Conservation (phyloP, 2,888 invertebrate species). For the Acronicta psi region DNA sequence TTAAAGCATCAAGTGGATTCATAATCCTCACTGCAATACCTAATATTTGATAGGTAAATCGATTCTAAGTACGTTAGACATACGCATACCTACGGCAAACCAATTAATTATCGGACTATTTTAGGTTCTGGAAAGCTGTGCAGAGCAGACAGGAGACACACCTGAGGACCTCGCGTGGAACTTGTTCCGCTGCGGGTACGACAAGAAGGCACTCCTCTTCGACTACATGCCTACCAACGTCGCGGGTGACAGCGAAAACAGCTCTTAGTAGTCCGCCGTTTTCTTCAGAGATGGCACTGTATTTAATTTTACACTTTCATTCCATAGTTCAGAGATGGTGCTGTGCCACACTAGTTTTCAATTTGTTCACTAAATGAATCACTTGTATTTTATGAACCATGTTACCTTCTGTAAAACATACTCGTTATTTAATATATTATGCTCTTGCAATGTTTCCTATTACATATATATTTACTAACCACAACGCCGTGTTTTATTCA, state of each 20-base stretch:
- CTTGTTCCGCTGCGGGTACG: slow-evolving; percentile 81
- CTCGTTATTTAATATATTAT: slow-evolving; percentile 21
- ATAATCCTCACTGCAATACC: no score
- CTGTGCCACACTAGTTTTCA: slow-evolving; percentile 12
- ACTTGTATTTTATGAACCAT: slow-evolving; percentile 12
- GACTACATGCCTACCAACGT: slow-evolving; percentile 73
- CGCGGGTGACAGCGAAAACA: slow-evolving; percentile 53
- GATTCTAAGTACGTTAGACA: no score
- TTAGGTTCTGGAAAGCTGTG: slow-evolving; percentile 78
- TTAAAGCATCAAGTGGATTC: no score
- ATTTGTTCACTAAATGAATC: slow-evolving; percentile 19
- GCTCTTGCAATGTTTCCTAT: slow-evolving; percentile 25
- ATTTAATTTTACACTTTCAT: slow-evolving; percentile 4
- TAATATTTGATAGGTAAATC: no score
- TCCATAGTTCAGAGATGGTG: slow-evolving; percentile 21
- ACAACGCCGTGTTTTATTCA: slow-evolving; percentile 23
- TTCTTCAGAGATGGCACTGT: slow-evolving; percentile 43
- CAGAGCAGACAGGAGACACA: slow-evolving; percentile 71
- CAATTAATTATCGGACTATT: not conserved
- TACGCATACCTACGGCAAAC: no score
- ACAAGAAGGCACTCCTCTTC: slow-evolving; percentile 78
- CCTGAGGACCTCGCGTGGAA: slow-evolving; percentile 84
- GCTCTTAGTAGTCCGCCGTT: slow-evolving; percentile 40
- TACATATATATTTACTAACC: slow-evolving; percentile 32
- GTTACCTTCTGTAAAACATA: slow-evolving; percentile 22